Evolutionary conservation across 2,113 vertebrate species (phyloP).

Genomic region (Dromiciops gliroides): DNA sequence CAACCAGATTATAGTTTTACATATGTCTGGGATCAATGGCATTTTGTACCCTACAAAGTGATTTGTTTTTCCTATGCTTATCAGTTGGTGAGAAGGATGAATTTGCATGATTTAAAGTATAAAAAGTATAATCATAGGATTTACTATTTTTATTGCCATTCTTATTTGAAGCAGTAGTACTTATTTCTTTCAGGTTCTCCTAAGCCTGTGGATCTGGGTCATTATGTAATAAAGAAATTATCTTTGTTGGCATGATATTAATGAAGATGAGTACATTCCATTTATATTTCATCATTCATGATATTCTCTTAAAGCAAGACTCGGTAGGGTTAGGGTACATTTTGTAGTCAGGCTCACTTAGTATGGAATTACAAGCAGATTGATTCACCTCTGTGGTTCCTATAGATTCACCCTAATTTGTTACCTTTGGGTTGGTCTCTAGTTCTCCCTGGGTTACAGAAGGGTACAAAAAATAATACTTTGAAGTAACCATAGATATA

Average conservation of each 20-base stretch:
- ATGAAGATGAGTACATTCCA: background rate
- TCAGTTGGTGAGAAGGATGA: background rate
- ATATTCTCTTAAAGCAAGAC: background rate
- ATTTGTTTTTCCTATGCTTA: background rate
- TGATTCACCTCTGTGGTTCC: background rate
- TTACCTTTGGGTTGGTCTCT: background rate
- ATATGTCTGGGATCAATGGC: background rate
- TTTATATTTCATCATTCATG: background rate
- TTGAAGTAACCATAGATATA: background rate
- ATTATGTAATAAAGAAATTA: accelerated
- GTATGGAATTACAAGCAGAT: background rate
- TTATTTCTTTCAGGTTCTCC: background rate
- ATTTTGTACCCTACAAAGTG: background rate
- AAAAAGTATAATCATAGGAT: accelerated
- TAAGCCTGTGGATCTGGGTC: background rate
- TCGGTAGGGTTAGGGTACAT: background rate
- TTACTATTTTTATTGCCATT: background rate
- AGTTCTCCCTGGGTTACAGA: background rate
- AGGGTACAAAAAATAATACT: background rate
- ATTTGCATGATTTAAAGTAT: background rate
- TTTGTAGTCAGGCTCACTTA: background rate
- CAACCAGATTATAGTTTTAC: background rate
- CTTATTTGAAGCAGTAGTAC: background rate
- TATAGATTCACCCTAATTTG: background rate
- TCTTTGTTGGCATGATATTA: no score